These are phyloP conservation scores for Eubucco bourcierii DNA, from an alignment of 2,113 vertebrate genomes.

Conservation along the genomic window DNA sequence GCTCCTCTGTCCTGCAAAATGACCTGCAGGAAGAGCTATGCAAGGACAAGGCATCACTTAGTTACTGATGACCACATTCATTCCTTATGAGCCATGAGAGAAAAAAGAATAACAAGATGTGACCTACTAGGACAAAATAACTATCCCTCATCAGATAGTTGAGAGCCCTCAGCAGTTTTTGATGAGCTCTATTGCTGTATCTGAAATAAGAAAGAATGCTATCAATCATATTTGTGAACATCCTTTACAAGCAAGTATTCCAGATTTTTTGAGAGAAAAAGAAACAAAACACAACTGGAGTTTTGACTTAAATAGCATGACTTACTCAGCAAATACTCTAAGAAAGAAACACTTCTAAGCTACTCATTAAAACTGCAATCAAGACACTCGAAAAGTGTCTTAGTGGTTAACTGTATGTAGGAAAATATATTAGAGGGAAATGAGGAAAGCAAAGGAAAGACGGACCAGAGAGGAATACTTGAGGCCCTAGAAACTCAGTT, in stretches of 20 bases:
- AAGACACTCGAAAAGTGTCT: neutral
- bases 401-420: neutral
- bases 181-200: neutral
- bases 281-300: neutral
- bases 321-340: neutral
- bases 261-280: neutral
- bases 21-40: neutral
- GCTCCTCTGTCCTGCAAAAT: neutral
- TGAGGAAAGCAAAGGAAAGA: neutral
- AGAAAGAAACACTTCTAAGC: neutral
- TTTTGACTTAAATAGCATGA: neutral
- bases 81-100: neutral
- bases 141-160: neutral
- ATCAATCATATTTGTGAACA: neutral
- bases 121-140: neutral
- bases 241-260: neutral
- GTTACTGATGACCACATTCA: neutral
- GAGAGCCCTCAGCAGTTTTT: neutral
- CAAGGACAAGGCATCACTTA: neutral
- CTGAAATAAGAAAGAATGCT: neutral
- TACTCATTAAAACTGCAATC: neutral
- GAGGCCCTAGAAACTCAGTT: neutral
- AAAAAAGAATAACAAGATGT: neutral
- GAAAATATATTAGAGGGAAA: neutral
- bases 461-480: neutral